phyloP scores from a whole-genome alignment of 2,113 vertebrate species.

The Callopanchax toddi region DNA sequence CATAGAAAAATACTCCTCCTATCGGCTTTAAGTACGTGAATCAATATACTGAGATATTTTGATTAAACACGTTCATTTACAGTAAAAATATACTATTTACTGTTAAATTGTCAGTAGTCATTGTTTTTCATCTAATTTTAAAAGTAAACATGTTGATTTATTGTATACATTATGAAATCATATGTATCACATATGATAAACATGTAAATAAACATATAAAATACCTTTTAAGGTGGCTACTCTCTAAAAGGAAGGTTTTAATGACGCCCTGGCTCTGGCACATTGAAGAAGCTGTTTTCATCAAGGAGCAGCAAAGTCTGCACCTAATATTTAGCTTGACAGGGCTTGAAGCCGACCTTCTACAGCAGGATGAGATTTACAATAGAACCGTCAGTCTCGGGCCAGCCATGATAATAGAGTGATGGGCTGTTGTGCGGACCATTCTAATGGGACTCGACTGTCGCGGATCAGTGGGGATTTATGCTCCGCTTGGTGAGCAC shows the following conservation, averaged over 20 bases:
- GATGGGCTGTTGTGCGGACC: slow-evolving; percentile 74
- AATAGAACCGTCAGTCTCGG: slow-evolving; percentile 73
- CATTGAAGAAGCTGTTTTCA: slow-evolving; percentile 63
- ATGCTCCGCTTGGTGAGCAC: slow-evolving; percentile 72
- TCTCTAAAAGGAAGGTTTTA: slow-evolving; percentile 36
- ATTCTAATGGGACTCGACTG: slow-evolving; percentile 76
- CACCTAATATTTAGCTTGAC: slow-evolving; percentile 66
- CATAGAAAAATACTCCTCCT: too few species aligned
- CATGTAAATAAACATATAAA: not conserved
- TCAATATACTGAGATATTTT: too few species aligned
- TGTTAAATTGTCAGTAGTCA: too few species aligned
- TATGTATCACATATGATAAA: not conserved
- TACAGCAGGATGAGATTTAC: slow-evolving; percentile 72
- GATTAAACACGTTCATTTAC: too few species aligned
- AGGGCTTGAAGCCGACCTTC: slow-evolving; percentile 66
- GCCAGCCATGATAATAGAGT: slow-evolving; percentile 73
- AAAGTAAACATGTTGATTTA: too few species aligned
- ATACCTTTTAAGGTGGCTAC: not conserved
- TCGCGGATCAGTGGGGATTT: slow-evolving; percentile 73
- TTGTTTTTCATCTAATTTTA: too few species aligned
- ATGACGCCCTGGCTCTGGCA: slow-evolving; percentile 47
- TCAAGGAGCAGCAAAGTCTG: slow-evolving; percentile 42
- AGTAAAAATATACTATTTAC: too few species aligned
- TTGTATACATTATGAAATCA: not conserved
- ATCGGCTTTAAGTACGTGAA: too few species aligned